A percentile compares a stretch with the other conserved stretches of the same genome.
These are phyloP conservation scores for Drosophila lini DNA, from an alignment of 1,140 invertebrate genomes.

Conservation along the genomic window DNA sequence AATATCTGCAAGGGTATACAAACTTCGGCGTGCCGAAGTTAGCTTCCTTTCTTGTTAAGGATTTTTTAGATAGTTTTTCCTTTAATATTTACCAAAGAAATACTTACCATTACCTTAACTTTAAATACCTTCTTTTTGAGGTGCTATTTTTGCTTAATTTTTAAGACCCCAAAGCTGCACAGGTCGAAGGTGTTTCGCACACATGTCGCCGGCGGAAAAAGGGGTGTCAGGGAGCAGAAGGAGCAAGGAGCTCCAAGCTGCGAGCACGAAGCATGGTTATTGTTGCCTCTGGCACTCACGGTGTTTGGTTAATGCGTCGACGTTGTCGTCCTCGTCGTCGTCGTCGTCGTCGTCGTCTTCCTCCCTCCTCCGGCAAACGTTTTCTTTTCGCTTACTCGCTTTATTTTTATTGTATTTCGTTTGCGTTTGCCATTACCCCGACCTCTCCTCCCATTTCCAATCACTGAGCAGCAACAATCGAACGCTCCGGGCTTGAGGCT, in stretches of 20 bases:
- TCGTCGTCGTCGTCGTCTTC: neutral
- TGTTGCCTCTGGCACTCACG: constrained; percentile 52
- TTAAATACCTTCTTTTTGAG: neutral
- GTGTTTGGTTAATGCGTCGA: constrained; percentile 57
- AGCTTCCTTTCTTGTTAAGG: too few species aligned
- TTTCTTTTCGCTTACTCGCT: constrained; percentile 52
- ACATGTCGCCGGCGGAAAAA: constrained; percentile 20
- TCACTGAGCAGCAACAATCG: constrained; percentile 59
- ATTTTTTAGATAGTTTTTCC: neutral
- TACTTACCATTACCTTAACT: neutral
- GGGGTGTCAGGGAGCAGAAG: constrained; percentile 2
- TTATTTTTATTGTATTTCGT: constrained; percentile 58
- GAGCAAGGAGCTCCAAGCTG: neutral
- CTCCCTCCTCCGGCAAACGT: constrained; percentile 19
- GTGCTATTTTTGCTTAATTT: neutral
- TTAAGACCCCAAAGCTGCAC: neutral
- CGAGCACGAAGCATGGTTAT: constrained; percentile 29
- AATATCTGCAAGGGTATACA: too few species aligned
- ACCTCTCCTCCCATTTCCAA: constrained; percentile 33
- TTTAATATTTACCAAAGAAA: neutral
- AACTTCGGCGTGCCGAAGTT: too few species aligned
- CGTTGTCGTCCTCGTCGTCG: neutral
- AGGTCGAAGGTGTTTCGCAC: constrained; percentile 15
- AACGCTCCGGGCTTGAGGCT: constrained; percentile 35
- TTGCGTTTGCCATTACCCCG: constrained; percentile 43